Conservation (phyloP, 2,797 vertebrate species). For the Strix occidentalis region DNA sequence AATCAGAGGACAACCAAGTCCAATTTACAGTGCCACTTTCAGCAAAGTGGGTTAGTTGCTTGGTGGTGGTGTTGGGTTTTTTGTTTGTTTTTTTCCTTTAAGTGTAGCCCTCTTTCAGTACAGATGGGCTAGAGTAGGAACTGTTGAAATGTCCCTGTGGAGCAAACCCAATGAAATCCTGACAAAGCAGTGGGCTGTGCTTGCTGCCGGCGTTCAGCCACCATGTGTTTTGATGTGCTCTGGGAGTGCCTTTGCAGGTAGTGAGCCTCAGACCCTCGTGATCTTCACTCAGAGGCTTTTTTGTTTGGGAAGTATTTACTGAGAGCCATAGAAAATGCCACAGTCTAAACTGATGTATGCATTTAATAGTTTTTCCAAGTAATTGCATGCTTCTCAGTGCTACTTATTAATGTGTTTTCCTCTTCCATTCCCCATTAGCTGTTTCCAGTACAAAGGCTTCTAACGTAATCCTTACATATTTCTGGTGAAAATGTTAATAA, state of each 20-base stretch:
- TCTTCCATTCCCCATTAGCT: not conserved
- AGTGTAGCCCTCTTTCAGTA: not conserved
- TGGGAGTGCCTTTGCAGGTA: not conserved
- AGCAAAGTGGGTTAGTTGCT: not conserved
- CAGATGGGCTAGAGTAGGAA: not conserved
- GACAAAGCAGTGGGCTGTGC: not conserved
- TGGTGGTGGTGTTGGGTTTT: too few species aligned
- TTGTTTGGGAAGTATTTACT: not conserved
- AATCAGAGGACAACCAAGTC: not conserved
- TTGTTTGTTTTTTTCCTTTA: not conserved
- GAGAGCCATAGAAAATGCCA: not conserved
- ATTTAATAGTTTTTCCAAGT: not conserved
- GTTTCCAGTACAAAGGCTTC: not conserved
- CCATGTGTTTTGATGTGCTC: accelerated
- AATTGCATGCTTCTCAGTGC: not conserved
- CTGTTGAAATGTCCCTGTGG: not conserved
- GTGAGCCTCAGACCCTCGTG: not conserved
- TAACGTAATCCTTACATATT: not conserved
- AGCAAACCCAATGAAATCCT: not conserved
- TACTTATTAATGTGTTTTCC: not conserved
- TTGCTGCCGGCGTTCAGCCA: not conserved
- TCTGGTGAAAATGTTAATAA: not conserved
- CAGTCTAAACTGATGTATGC: not conserved
- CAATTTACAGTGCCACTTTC: not conserved
- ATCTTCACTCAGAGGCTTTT: not conserved